These are phyloP conservation scores for Callimorpha dominula DNA, from an alignment of 2,888 invertebrate species.

Conservation along the genomic window DNA sequence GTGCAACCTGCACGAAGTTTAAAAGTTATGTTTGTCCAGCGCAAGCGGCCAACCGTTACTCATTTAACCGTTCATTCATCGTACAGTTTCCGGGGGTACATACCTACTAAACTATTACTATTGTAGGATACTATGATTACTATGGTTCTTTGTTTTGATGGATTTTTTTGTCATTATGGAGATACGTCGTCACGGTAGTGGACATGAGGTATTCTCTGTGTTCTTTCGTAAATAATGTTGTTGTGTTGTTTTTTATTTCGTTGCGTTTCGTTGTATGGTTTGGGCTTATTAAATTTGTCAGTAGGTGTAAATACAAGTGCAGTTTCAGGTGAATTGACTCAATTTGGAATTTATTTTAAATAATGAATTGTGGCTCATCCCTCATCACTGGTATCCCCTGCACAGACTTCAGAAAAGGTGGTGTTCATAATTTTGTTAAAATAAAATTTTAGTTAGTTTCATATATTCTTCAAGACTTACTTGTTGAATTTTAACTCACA, in stretches of 20 bases:
- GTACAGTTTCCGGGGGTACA: conserved; percentile 13
- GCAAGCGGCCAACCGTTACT: conserved; percentile 18
- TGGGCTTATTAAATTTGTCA: too few relatives aligned
- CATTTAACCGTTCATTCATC: conserved; percentile 22
- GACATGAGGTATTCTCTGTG: conserved; percentile 5
- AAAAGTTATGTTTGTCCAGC: neutral
- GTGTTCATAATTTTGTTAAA: too few relatives aligned
- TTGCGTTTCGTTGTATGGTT: neutral
- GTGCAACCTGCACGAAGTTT: neutral
- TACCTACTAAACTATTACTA: conserved; percentile 8
- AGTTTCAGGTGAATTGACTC: too few relatives aligned
- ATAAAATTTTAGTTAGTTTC: too few relatives aligned
- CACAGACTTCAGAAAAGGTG: too few relatives aligned
- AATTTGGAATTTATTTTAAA: too few relatives aligned
- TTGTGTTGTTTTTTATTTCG: neutral
- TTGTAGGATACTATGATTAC: conserved; percentile 7
- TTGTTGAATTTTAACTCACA: too few relatives aligned
- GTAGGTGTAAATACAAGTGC: too few relatives aligned
- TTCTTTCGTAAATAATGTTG: neutral
- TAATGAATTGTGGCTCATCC: too few relatives aligned
- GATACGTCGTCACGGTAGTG: conserved; percentile 7
- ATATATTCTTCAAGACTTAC: too few relatives aligned
- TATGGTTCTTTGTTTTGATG: conserved; percentile 17
- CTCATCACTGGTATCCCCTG: too few relatives aligned
- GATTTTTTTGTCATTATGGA: conserved; percentile 10